A percentile compares a stretch with the other conserved stretches of the same genome.
These are phyloP conservation scores for Zosterops japonicus DNA, from an alignment of 2,113 vertebrate species.

Conservation along the genomic window DNA sequence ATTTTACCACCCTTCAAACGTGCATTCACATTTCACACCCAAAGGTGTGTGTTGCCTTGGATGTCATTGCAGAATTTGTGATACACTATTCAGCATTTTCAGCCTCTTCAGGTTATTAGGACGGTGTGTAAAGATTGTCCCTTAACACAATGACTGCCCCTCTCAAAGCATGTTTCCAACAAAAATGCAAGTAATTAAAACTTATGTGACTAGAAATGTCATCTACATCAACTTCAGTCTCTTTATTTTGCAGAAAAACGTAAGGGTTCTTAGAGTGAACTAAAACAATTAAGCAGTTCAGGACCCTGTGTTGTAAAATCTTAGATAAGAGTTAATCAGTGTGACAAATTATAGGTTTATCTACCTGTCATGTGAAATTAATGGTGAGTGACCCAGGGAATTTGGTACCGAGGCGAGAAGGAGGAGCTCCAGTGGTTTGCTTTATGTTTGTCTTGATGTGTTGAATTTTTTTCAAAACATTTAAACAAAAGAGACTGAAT, in stretches of 20 bases:
- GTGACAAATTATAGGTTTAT: neutral
- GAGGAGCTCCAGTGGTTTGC: neutral
- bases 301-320: neutral
- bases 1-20: neutral
- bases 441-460: neutral
- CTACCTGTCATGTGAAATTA: neutral
- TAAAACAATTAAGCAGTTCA: neutral
- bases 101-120: neutral
- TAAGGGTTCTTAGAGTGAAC: neutral
- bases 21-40: neutral
- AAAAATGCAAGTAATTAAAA: conserved; percentile 1
- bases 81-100: neutral
- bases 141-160: neutral
- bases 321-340: neutral
- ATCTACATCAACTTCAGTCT: neutral
- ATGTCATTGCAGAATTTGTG: neutral
- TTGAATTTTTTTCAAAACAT: neutral
- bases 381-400: neutral
- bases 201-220: neutral
- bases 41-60: neutral
- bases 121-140: neutral
- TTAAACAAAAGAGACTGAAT: neutral
- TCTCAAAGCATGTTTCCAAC: neutral
- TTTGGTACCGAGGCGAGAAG: neutral
- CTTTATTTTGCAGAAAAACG: neutral